Evolutionary conservation across 1,140 invertebrate species (phyloP).

Genomic region (Stenopsyche tienmushanensis): DNA sequence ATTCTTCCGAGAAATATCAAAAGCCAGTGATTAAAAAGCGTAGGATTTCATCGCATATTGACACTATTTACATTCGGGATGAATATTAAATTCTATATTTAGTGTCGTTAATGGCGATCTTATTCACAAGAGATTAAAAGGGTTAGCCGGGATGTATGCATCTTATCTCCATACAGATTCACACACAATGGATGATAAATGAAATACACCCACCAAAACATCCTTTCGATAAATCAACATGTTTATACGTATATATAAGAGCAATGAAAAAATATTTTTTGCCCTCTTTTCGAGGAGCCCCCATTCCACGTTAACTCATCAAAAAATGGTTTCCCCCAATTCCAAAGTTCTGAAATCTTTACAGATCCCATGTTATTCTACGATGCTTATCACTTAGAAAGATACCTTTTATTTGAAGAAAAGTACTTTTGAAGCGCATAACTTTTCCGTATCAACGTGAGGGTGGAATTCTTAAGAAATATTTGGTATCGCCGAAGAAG

Average conservation of each 20-base stretch:
- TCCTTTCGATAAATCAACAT: no score
- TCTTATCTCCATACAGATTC: neutral
- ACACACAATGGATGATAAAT: neutral
- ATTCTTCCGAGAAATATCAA: no score
- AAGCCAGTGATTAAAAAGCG: no score
- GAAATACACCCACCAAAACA: no score
- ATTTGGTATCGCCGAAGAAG: neutral
- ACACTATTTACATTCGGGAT: no score
- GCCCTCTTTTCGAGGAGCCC: neutral
- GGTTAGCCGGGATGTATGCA: neutral
- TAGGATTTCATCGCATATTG: no score
- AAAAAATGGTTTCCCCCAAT: slow-evolving; percentile 21
- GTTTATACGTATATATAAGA: no score
- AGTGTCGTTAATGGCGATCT: neutral
- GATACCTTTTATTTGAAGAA: slow-evolving; percentile 25
- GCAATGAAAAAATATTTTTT: no score
- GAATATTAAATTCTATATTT: neutral
- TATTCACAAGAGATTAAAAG: neutral
- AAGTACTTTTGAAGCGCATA: slow-evolving; percentile 24
- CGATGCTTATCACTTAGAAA: slow-evolving; percentile 28
- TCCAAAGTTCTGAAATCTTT: no score
- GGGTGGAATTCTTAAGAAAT: neutral
- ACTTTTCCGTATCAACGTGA: slow-evolving; percentile 15
- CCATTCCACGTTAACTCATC: slow-evolving; percentile 13
- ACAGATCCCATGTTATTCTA: slow-evolving; percentile 23